A percentile compares a stretch with the other conserved stretches of the same genome.
phyloP scores from a whole-genome alignment of 2,888 invertebrate genomes.

The Lamellibrachia columna region DNA sequence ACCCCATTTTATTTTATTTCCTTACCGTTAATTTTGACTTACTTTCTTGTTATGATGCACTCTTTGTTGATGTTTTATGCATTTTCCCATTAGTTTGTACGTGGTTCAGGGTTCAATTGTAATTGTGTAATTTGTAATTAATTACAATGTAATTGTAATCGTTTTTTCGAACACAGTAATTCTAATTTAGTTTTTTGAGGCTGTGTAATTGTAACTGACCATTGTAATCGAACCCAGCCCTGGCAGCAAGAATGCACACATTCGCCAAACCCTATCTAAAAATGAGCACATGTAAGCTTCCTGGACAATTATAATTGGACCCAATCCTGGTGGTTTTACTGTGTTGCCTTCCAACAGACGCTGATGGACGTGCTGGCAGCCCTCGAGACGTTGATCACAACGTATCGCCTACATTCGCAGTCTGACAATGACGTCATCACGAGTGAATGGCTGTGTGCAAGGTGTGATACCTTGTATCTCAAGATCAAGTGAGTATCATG shows the following conservation, averaged over 20 bases:
- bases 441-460: conserved; percentile 53
- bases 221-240: too few relatives aligned
- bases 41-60: neutral
- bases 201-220: too few relatives aligned
- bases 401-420: conserved; percentile 51
- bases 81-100: neutral
- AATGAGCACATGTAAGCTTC: too few relatives aligned
- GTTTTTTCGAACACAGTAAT: too few relatives aligned
- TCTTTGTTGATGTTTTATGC: neutral
- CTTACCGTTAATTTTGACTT: too few relatives aligned
- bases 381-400: conserved; percentile 51
- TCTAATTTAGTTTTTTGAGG: too few relatives aligned
- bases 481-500: conserved; percentile 54
- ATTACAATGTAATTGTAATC: too few relatives aligned
- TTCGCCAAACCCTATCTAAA: too few relatives aligned
- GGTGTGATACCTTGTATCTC: conserved; percentile 57
- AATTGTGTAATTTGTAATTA: too few relatives aligned
- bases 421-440: conserved; percentile 51
- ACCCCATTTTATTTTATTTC: too few relatives aligned
- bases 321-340: neutral
- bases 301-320: too few relatives aligned
- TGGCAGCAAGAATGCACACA: too few relatives aligned
- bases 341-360: conserved; percentile 42
- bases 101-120: neutral
- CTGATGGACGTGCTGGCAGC: conserved; percentile 51